Base-by-base conservation (phyloP, 1,140 invertebrate species). In the Nephila pilipes region DNA sequence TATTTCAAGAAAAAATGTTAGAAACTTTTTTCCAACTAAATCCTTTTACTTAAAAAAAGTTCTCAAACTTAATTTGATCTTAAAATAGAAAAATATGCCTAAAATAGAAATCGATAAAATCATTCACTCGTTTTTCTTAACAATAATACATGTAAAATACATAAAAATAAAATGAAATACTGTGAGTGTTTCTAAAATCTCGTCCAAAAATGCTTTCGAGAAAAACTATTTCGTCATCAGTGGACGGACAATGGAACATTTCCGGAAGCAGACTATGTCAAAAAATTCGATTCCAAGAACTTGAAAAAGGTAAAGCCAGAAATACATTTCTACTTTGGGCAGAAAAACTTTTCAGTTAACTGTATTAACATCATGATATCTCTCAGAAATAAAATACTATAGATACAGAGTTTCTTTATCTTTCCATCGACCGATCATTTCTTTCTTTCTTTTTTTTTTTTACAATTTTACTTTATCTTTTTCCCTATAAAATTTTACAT, bases 211-310 rank as follows among this genome's bases (percentile, higher is more conserved):
- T 69, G 18, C 38, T 69, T 36, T 4, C 18, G 36, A 25, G 69
- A 10, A 46, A 10, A 63, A 65, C 22, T 46, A 36, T 69, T 38
- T 29, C 63, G 32, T 63, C 85, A 63, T 87, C 85, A 87, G n/a
- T 69, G 65, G 85, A 63, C 85, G 60, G 85, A 65, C 85, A 87
- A 87, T 87, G 69, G 85, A 87, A 22, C 85, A 87, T 69, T 87
- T 87, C 85, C 63, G 85, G 85, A 87, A 87, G 65, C 58, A 87
- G 60, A 29, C 5, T 18, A 60, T 87, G 63, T 69, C 85, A 87
- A 18, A 87, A 87, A 87, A 60, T 87, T 87, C 85, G 83, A n/a
- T 46, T 55, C 29, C 18, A 46, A 55, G 46, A 10, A 46, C 46
- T 46, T 4, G 6, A 46, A 10, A 46, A 6, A 6, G 46, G 83